Evolutionary conservation across 2,888 invertebrate species (phyloP), one percentile per base, ranked within the genome.

Genomic region (Chelonus formosanus): DNA sequence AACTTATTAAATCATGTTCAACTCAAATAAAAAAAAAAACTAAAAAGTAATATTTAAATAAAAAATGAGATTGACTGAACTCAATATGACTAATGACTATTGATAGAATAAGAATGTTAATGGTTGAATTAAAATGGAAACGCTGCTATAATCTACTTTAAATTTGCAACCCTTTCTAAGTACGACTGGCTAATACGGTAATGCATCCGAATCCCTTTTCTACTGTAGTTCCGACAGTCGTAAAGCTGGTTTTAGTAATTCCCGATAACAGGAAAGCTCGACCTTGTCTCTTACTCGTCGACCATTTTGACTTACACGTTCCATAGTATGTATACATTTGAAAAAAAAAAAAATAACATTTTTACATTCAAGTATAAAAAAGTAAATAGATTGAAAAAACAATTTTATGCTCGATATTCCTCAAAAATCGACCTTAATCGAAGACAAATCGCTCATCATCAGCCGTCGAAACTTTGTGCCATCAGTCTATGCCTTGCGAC

Each of bases 211-310:
- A 82, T 79, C 80, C 80, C 80, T 54, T 63, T 47, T 31, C 34
- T 32, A 35, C 45, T 71, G 76, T 76, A 79, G 78, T 78, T 80
- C 78, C 76, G 76, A 70, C 69, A 78, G 78, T 80, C 81, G 80
- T 81, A 81, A 82, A 81, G 80, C 79, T 78, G 80, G 79, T 80
- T 80, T 80, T 80, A 81, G 81, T 81, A 80, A 82, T 80, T 81
- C 78, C 76, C 79, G 79, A 79, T 79, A 78, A 78, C 78, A 75
- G 71, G 74, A 77, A 75, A 73, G 75, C 74, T 75, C 36, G n/a
- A 63, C 40, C 59, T 45, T 52, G 31, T 40, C n/a, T 10, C n/a
- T 8, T 0, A 48, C 55, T 50, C 35, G 20, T 55, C n/a, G 60
- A 50, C 50, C 40, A 60, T 43, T 50, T 52, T 50, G 4, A 48